Conservation (phyloP, 2,113 vertebrate genomes). For the Vidua macroura region DNA sequence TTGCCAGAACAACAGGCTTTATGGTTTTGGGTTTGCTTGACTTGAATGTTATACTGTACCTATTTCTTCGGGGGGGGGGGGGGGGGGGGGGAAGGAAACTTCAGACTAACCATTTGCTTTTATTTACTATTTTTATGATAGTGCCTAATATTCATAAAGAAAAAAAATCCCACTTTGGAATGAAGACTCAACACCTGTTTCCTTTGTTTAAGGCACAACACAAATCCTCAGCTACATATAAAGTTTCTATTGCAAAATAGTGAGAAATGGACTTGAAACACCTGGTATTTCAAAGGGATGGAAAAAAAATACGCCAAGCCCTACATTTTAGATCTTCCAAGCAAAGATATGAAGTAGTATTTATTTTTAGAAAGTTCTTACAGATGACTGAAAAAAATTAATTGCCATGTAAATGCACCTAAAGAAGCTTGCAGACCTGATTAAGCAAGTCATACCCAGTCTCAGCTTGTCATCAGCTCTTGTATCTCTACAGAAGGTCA, state of each 20-base stretch:
- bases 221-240: not conserved
- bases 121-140: not conserved
- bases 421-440: not conserved
- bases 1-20: not conserved
- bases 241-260: not conserved
- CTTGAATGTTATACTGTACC: not conserved
- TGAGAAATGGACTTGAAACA: not conserved
- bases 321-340: not conserved
- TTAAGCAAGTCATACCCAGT: not conserved
- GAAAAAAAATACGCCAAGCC: not conserved
- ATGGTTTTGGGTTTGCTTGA: not conserved
- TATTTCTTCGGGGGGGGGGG: not conserved
- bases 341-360: not conserved
- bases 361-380: conserved; percentile 20
- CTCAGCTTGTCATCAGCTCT: not conserved
- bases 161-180: not conserved
- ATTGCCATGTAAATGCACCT: not conserved
- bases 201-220: not conserved
- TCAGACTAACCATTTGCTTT: not conserved
- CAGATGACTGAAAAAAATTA: not conserved
- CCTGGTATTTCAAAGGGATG: conserved; percentile 7
- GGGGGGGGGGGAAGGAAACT: not conserved
- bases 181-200: not conserved
- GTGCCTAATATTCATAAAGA: not conserved
- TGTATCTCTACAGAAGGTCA: conserved; percentile 15